Conservation (phyloP, 2,888 invertebrate species). For the Ctena decussata region DNA sequence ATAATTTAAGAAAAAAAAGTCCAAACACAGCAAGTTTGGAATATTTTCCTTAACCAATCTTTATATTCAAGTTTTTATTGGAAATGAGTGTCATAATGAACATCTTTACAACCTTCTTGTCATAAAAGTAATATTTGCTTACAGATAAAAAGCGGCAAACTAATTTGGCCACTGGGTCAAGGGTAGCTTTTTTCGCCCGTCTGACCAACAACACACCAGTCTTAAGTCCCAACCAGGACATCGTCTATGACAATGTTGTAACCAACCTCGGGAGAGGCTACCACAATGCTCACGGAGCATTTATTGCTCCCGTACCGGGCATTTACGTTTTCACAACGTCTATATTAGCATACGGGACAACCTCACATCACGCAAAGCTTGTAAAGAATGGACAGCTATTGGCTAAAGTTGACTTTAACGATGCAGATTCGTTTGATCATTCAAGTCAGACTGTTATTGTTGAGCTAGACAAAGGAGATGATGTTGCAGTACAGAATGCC, state of each 20-base stretch:
- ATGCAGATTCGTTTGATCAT: neutral
- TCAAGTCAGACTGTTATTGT: neutral
- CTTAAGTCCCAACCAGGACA: neutral
- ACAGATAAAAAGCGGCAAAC: neutral
- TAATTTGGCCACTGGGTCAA: neutral
- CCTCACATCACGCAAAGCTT: neutral
- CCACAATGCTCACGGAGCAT: neutral
- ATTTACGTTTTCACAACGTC: neutral
- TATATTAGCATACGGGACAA: neutral
- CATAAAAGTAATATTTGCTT: too few species aligned
- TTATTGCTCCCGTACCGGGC: neutral
- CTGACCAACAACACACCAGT: neutral
- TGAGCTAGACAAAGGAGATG: neutral
- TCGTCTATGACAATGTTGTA: neutral
- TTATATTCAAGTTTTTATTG: too few species aligned
- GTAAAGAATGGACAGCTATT: neutral
- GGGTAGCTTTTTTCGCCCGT: neutral
- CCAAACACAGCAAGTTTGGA: too few species aligned
- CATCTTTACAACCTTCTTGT: neutral
- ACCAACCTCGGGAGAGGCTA: neutral
- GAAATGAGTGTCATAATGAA: neutral
- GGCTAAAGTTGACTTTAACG: neutral
- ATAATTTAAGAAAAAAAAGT: too few species aligned
- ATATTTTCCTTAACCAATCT: too few species aligned
- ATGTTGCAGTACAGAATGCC: neutral